Evolutionary conservation across 2,888 invertebrate genomes (phyloP).

Genomic region (Agrilus mali): DNA sequence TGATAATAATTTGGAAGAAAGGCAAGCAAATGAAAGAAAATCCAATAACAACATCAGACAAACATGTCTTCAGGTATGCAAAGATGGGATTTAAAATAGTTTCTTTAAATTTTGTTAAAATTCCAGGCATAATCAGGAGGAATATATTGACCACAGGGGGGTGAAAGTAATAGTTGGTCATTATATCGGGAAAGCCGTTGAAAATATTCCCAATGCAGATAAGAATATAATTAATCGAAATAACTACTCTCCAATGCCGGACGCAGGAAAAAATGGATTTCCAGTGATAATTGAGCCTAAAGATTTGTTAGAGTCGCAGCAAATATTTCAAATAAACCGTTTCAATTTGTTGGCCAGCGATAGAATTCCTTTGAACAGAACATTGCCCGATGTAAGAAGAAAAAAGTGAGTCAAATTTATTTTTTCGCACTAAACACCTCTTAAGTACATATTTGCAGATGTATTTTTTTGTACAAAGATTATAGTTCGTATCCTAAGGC

Average conservation of each 20-base stretch:
- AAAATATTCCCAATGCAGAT: conserved; percentile 54
- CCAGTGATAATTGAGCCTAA: conserved; percentile 66
- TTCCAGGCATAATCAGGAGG: conserved; percentile 48
- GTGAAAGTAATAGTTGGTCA: conserved; percentile 79
- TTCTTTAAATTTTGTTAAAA: neutral
- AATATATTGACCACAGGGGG: conserved; percentile 60
- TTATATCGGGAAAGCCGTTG: conserved; percentile 66
- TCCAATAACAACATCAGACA: too few species aligned
- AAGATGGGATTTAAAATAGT: too few species aligned
- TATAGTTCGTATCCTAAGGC: conserved; percentile 65
- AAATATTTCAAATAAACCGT: conserved; percentile 69
- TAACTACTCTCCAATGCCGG: conserved; percentile 58
- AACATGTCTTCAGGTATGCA: too few species aligned
- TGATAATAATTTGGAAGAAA: too few species aligned
- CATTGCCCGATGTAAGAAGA: conserved; percentile 72
- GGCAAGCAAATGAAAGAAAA: too few species aligned
- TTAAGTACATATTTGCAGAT: conserved; percentile 38
- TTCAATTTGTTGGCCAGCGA: conserved; percentile 85
- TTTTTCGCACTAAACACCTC: neutral
- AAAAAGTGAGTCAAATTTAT: conserved; percentile 45
- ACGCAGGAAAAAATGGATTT: conserved; percentile 66
- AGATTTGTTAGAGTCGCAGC: conserved; percentile 63
- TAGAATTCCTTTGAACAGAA: conserved; percentile 72
- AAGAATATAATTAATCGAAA: conserved; percentile 60
- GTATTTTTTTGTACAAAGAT: conserved; percentile 43